phyloP scores from a whole-genome alignment of 2,113 vertebrate genomes.

The Sprattus sprattus region DNA sequence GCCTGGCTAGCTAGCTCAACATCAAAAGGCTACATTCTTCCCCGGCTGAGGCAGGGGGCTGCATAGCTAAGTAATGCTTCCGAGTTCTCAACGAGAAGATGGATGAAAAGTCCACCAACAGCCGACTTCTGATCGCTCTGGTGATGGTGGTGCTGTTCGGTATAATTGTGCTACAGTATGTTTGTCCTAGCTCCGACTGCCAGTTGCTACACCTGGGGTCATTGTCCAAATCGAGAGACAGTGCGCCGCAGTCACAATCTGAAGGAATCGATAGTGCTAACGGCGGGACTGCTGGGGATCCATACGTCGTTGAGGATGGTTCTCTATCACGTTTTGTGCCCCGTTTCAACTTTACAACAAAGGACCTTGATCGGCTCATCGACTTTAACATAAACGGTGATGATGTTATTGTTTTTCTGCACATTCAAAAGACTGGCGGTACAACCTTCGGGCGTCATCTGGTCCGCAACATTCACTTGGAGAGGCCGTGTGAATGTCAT shows the following conservation, averaged over 20 bases:
- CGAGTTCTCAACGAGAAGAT: conserved; percentile 74
- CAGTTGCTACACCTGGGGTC: conserved; percentile 79
- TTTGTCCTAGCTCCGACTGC: conserved; percentile 89
- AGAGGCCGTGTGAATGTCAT: conserved; percentile 92
- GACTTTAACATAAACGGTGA: conserved; percentile 92
- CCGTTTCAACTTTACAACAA: conserved; percentile 84
- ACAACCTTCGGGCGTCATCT: conserved; percentile 89
- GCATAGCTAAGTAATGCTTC: conserved; percentile 66
- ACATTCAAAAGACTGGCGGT: conserved; percentile 84
- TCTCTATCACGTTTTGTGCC: conserved; percentile 84
- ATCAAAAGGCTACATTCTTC: conserved; percentile 29
- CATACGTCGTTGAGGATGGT: conserved; percentile 88
- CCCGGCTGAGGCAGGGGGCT: conserved; percentile 38
- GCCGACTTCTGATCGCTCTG: conserved; percentile 81
- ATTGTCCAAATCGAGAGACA: conserved; percentile 53
- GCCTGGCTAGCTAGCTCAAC: not conserved
- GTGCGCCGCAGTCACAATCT: conserved; percentile 38
- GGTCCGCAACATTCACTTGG: conserved; percentile 92
- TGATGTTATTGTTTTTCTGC: conserved; percentile 85
- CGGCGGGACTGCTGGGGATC: conserved; percentile 71
- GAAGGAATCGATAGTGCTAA: conserved; percentile 34
- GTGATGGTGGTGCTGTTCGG: conserved; percentile 87
- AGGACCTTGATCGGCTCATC: conserved; percentile 78
- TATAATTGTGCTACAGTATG: conserved; percentile 90
- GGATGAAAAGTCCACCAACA: conserved; percentile 90